Evolutionary conservation across 1,140 invertebrate genomes (phyloP).

Genomic region (Lerema accius): DNA sequence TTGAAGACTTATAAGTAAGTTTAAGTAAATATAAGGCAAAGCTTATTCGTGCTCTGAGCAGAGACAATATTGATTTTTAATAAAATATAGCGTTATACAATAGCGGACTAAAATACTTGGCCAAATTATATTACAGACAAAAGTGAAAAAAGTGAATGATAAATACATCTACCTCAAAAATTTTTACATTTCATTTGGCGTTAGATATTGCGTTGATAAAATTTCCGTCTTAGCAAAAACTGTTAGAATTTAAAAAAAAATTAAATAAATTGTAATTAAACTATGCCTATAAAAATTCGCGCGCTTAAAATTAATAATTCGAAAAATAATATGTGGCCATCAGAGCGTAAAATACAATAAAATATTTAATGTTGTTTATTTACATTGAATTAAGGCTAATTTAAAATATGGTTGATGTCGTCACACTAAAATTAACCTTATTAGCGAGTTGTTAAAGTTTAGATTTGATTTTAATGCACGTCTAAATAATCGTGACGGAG

Average conservation of each 20-base stretch:
- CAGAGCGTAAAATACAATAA: constrained; percentile 5
- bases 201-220: constrained; percentile 10
- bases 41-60: constrained; percentile 35
- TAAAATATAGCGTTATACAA: constrained; percentile 27
- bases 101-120: constrained; percentile 18
- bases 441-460: background rate
- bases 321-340: background rate
- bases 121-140: constrained; percentile 9
- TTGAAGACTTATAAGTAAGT: constrained; percentile 39
- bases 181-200: constrained; percentile 34
- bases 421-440: background rate
- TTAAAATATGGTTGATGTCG: too few relatives aligned
- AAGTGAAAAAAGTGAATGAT: constrained; percentile 27
- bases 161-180: constrained; percentile 56
- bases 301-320: background rate
- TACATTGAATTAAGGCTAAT: too few relatives aligned
- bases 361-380: background rate
- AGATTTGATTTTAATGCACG: background rate
- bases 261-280: background rate
- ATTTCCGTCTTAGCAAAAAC: constrained; percentile 1
- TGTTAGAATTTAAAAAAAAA: background rate
- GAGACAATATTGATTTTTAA: constrained; percentile 35
- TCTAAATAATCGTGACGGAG: background rate
- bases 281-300: background rate
- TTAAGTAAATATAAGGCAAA: constrained; percentile 32